Base-by-base conservation (phyloP, 1,140 invertebrate species). In the Nymphalis io region DNA sequence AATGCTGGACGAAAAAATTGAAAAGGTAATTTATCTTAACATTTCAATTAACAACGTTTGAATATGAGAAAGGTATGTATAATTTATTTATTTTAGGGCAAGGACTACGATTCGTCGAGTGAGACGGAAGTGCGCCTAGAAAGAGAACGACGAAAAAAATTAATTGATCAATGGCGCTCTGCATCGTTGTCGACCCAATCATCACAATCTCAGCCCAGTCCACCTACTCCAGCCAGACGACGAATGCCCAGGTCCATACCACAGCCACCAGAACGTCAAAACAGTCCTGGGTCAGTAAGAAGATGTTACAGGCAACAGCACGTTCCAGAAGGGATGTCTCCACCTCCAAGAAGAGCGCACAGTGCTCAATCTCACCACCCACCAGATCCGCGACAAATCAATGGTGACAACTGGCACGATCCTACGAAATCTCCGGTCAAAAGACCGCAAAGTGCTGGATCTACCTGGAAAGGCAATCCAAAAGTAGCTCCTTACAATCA, bases 1-100 rank as follows among this genome's bases (percentile, higher is more conserved):
- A 85, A 97, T 97, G 96, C 93, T 98, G 74, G 96, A 97, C 83
- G 96, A 97, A 83, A 98, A 97, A 93, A 97, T 97, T 84, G 96
- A 97, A 90, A 95, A 95, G 90, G 96, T 97, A 93, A 94, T 23
- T 57, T 60, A 27, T 46, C 6, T 21, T 4, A n/a, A 55, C 15
- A 55, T 27, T 15, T 55, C 15, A 15, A 15, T 13, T 11, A 8
- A 8, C 6, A 33, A 8, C 10, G 4, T 33, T 27, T 33, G 0
- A 8, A 33, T 8, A 33, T 33, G n/a, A 46, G 3, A 16, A 16
- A 46, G 15, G 3, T 46, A n/a, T 46, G 3, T 20, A 27, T 42
- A 58, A 42, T 59, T 48, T 21, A 27, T 70, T 63, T 78, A 20
- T 69, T 70, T 60, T 87, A 96, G 95, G 95, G 95, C 68, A 94